phyloP scores from a whole-genome alignment of 1,140 invertebrate genomes.

The Ceratina australensis region DNA sequence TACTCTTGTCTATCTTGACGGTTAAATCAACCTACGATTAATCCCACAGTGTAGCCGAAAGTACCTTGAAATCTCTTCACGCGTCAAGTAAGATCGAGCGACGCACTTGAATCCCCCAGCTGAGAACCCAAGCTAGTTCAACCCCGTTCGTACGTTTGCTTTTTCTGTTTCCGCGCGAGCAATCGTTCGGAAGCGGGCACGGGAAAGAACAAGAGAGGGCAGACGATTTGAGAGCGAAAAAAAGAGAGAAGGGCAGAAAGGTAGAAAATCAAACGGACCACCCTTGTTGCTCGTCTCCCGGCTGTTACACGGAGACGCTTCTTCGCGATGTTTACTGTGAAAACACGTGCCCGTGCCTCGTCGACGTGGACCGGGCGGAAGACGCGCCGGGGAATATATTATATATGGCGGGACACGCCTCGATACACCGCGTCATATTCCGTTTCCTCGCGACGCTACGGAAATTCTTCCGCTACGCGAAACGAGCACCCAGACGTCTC shows the following conservation, averaged over 20 bases:
- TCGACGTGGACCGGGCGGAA: constrained; percentile 27
- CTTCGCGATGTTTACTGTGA: constrained; percentile 64
- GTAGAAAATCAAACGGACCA: constrained; percentile 4
- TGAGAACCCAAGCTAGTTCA: neutral
- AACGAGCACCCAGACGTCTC: constrained; percentile 27
- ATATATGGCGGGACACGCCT: constrained; percentile 34
- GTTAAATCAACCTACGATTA: too few relatives aligned
- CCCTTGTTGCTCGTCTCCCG: constrained; percentile 23
- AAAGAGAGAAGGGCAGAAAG: neutral
- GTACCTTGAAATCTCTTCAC: neutral
- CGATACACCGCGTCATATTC: constrained; percentile 48
- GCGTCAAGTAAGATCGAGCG: constrained; percentile 5
- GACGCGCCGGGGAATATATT: constrained; percentile 29
- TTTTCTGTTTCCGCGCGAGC: constrained; percentile 31
- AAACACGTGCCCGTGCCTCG: constrained; percentile 50
- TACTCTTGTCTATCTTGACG: neutral
- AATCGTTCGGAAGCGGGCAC: constrained; percentile 39
- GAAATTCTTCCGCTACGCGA: constrained; percentile 25
- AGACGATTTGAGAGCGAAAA: neutral
- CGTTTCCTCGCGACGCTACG: constrained; percentile 23
- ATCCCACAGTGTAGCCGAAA: too few relatives aligned
- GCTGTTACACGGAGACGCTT: constrained; percentile 58
- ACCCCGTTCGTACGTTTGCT: constrained; percentile 22
- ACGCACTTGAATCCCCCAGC: neutral
- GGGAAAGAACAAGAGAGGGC: constrained; percentile 18